Conservation (phyloP, 2,888 invertebrate species). For the Xestia ashworthii region DNA sequence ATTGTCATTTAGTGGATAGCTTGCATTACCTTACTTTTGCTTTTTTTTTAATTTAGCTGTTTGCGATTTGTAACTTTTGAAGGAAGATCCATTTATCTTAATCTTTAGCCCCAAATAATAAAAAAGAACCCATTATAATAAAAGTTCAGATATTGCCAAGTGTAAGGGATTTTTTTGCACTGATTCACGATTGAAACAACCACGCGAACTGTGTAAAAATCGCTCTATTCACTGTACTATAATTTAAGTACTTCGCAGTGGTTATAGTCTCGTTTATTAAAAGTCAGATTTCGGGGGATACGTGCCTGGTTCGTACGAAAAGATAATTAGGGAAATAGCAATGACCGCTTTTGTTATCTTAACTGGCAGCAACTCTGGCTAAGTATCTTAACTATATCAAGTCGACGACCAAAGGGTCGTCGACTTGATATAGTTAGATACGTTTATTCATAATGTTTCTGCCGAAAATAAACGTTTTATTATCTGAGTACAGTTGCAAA, state of each 20-base stretch:
- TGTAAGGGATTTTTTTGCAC: background rate
- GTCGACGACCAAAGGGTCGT: background rate
- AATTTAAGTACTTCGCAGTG: too few relatives aligned
- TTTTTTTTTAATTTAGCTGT: background rate
- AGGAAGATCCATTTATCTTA: background rate
- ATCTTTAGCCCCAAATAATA: background rate
- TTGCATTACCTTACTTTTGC: conserved; percentile 1
- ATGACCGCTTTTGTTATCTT: too few relatives aligned
- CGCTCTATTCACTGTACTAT: too few relatives aligned
- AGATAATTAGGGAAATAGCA: too few relatives aligned
- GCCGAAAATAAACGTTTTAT: conserved; percentile 3
- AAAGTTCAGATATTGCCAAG: background rate
- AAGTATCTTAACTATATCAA: background rate
- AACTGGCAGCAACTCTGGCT: too few relatives aligned
- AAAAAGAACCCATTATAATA: background rate
- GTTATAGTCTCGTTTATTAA: too few relatives aligned
- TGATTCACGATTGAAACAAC: background rate
- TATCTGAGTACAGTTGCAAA: background rate
- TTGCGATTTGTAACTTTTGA: background rate
- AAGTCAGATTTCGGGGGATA: too few relatives aligned
- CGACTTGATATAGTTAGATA: too few relatives aligned
- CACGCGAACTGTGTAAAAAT: too few relatives aligned
- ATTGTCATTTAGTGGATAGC: conserved; percentile 7
- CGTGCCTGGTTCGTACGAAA: too few relatives aligned
- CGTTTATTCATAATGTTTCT: conserved; percentile 2